Base-by-base conservation (phyloP, 35 echinoderm and acorn worm genomes). In the Ophioderma brevispina region DNA sequence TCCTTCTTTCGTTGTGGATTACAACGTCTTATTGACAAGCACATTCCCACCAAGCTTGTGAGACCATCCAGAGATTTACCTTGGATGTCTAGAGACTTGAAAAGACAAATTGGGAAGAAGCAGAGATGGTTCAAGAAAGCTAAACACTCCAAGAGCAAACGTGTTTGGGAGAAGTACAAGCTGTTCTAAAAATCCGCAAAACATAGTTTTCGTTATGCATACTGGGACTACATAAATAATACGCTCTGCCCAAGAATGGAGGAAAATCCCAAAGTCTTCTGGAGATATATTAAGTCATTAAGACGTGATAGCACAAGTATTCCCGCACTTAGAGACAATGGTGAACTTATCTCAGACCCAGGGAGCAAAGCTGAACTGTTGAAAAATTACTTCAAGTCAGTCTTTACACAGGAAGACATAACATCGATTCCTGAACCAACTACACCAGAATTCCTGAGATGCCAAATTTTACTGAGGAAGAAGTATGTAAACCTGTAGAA, bases 91-190 rank as follows among this genome's bases (percentile, higher is more conserved):
- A 78, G 86, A 39, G 39, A 78, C 36, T 39, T 88, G 37, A 78
- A 88, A 41, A 30, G 40, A 17, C 63, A 88, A 78, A 79, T 88
- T 19, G 35, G 40, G 37, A 11, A 33, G 28, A 88, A 88, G 70
- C 28, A 36, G 14, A 88, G 64, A 78, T 88, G 86, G 86, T 79
- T 77, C 34, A 88, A 41, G 39, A 77, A 78, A 31, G 41, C 86
- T 77, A 88, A 88, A 35, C 10, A 77, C 78, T 36, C 0, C 10
- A 80, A 80, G 43, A 25, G 38, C 35, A 33, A 15, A 18, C 38
- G 75, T 42, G 75, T 88, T 25, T 88, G 86, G 76, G 36, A 5
- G 23, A 88, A 88, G 77, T 88, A 88, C 76, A 88, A 80, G 39
- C 36, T 31, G 19, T 8, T 80, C 6, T 76, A 88, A 39, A 88